Evolutionary conservation across 1,140 invertebrate genomes (phyloP).

Genomic region (Pseudomyrmex gracilis): DNA sequence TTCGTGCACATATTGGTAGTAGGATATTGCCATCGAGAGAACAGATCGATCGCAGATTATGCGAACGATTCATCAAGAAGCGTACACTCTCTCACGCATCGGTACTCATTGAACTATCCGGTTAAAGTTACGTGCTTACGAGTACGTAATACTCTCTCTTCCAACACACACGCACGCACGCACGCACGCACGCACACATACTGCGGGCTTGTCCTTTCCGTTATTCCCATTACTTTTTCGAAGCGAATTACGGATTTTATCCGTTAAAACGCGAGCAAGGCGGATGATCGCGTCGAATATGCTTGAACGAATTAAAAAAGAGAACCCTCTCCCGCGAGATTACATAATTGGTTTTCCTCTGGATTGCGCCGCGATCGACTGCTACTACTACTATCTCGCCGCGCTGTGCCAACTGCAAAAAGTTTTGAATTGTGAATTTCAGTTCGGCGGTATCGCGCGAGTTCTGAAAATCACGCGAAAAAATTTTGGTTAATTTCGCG

Average conservation of each 20-base stretch:
- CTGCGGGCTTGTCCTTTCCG: not conserved
- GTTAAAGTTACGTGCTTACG: conserved; percentile 45
- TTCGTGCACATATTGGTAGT: conserved; percentile 61
- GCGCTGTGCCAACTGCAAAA: conserved; percentile 33
- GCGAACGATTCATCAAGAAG: conserved; percentile 64
- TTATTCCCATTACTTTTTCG: conserved; percentile 34
- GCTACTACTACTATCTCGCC: not conserved
- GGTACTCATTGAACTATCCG: not conserved
- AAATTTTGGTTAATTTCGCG: conserved; percentile 22
- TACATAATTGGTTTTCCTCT: conserved; percentile 56
- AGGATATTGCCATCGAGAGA: conserved; percentile 65
- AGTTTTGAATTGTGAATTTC: conserved; percentile 42
- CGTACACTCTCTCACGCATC: conserved; percentile 25
- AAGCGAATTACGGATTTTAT: conserved; percentile 28
- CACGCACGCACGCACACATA: too few species aligned
- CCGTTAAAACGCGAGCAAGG: conserved; percentile 29
- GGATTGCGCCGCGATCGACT: conserved; percentile 23
- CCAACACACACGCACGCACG: too few species aligned
- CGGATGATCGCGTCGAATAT: conserved; percentile 38
- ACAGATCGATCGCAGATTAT: conserved; percentile 68
- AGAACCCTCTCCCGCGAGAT: conserved; percentile 30
- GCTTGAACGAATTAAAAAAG: conserved; percentile 31
- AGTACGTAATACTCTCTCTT: conserved; percentile 11
- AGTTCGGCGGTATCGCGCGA: not conserved
- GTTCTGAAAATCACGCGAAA: not conserved